Base-by-base conservation (phyloP, 2,797 vertebrate genomes). In the Poeciliopsis paucimaculata region DNA sequence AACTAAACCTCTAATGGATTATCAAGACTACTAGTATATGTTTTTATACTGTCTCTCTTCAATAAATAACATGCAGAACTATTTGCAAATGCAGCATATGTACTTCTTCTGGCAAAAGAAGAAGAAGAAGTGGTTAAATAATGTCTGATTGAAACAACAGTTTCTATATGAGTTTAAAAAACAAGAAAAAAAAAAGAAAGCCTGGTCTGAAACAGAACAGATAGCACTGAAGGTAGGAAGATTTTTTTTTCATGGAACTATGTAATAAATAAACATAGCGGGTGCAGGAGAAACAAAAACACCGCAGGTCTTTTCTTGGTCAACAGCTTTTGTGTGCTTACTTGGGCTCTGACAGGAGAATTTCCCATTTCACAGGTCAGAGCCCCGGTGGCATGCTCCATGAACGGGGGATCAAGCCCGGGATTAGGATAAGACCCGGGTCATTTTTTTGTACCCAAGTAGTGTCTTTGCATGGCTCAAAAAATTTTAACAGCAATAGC, bases 281-380 rank as follows among this genome's bases (percentile, higher is more conserved):
- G 45, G 43, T 34, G 43, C 0, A 11, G 36, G 57, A 75, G 18
- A 77, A 77, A 70, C 16, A 57, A 28, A 57, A 31, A 31, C n/a
- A 1, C 60, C 31, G 11, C 26, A 34, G 74, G 55, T 77, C 80
- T 73, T 73, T 83, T 79, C 18, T 76, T 84, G 76, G 81, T 88
- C 84, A 87, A 86, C 82, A 84, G 74, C 79, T 70, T 74, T 86
- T 87, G 84, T 89, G 82, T 82, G 91, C 90, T 90, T 90, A 88
- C 87, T 90, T 87, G 78, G 84, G 91, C 90, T 90, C 86, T 66
- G 88, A 85, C 79, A 82, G 82, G 87, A 92, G 91, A 90, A 94
- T 91, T 90, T 91, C 84, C 87, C 89, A 95, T 95, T 95, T 95
- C 89, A 94, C 93, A 94, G 95, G 91, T 95, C 95, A 95, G 84